Evolutionary conservation across 2,888 invertebrate species (phyloP).

Genomic region (Horisme vitalbata): DNA sequence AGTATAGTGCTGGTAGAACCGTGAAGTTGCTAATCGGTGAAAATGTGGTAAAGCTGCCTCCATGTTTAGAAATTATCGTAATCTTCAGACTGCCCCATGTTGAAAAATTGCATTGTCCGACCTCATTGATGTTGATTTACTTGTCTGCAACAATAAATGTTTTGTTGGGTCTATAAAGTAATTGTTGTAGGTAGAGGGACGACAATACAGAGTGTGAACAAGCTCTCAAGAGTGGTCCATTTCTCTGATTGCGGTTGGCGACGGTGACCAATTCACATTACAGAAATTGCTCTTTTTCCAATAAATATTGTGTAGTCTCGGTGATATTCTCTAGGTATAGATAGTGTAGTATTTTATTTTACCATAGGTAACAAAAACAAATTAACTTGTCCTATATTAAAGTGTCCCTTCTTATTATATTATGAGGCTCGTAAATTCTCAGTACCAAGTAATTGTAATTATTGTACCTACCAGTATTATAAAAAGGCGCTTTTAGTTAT

Average conservation of each 20-base stretch:
- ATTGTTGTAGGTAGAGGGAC: conserved; percentile 37
- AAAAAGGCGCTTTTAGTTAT: too few relatives aligned
- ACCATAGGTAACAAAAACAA: too few relatives aligned
- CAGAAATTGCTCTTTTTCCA: conserved; percentile 9
- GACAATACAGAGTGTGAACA: conserved; percentile 35
- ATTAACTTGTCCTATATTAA: too few relatives aligned
- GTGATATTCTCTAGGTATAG: too few relatives aligned
- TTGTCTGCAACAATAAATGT: conserved; percentile 50
- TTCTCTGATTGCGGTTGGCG: conserved; percentile 63
- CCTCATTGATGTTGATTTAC: conserved; percentile 28
- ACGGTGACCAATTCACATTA: conserved; percentile 15
- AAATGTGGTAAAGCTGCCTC: conserved; percentile 73
- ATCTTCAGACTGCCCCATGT: conserved; percentile 30
- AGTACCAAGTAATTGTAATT: too few relatives aligned
- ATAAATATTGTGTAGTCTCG: conserved; percentile 2
- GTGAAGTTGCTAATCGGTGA: conserved; percentile 64
- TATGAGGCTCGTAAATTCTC: too few relatives aligned
- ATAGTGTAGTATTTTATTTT: too few relatives aligned
- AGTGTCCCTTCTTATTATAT: too few relatives aligned
- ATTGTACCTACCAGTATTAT: too few relatives aligned
- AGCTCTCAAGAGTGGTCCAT: conserved; percentile 59
- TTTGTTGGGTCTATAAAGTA: conserved; percentile 33
- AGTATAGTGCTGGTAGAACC: conserved; percentile 74
- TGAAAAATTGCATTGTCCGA: conserved; percentile 27
- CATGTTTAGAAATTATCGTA: conserved; percentile 51